Evolutionary conservation across 2,113 vertebrate genomes (phyloP), one percentile per base, ranked within the genome.

Genomic region (Ariopsis seemanni): DNA sequence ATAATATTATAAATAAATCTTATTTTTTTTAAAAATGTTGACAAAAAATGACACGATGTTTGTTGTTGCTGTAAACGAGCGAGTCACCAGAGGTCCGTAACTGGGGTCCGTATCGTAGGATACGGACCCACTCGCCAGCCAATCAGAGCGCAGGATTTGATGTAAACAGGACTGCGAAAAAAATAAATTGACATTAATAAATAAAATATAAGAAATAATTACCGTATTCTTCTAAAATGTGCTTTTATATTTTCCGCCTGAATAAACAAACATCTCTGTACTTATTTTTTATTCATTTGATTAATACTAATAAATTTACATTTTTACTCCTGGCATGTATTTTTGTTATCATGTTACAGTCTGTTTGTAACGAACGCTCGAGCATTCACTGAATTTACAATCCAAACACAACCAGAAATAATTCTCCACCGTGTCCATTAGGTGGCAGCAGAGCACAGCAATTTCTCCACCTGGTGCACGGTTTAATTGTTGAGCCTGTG

Each of bases 371-470:
- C 52, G 10, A 11, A 1, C 10, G 52, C 52, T 4, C 12, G 55
- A 12, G 2, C 12, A 18, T 60, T 18, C n/a, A 65, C 42, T 42
- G 27, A 7, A 72, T 72, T 20, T 20, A 18, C 6, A 72, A 48
- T 72, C 34, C 30, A 27, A 65, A 65, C 11, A 1, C 3, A 10
- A 27, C 30, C 69, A 72, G 34, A 18, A 20, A 1, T 42, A 74
- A 74, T 55, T 79, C 52, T 42, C 4, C 14, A 30, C 9, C 0
- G 0, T 57, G 0, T 84, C 97, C 98, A 98, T 94, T 62, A 98
- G 98, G 95, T 97, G 97, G 97, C 94, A 95, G 92, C 96, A 96
- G 93, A 95, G 93, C 90, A 69, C 93, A 95, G 96, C 11, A 0
- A 89, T 96, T 92, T 90, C 18, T 79, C 60, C 78, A 8, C 75